These are phyloP conservation scores for Bos taurus DNA, from an alignment of 2,113 vertebrate species.

Conservation along the genomic window ARS-UCD2.0 NC_037353.1:42619001-42619500, in stretches of 20 bases:
- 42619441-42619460: not conserved
- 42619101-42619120: not conserved
- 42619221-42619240: not conserved
- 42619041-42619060: not conserved
- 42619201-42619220: not conserved
- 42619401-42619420: not conserved
- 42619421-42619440: not conserved
- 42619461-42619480: not conserved
- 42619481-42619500: not conserved
- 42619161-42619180: not conserved
- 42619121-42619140: not conserved
- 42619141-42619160: fast-evolving
- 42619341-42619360: not conserved
- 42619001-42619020: not conserved
- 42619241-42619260: not conserved
- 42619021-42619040: not conserved
- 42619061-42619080: not conserved
- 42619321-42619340: not conserved
- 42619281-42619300: not conserved
- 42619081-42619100: not conserved
- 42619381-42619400: not conserved
- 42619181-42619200: not conserved
- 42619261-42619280: not conserved
- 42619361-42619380: not conserved
- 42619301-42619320: not conserved